Base-by-base conservation (phyloP, 2,888 invertebrate species). In the Hybos culiciformis region DNA sequence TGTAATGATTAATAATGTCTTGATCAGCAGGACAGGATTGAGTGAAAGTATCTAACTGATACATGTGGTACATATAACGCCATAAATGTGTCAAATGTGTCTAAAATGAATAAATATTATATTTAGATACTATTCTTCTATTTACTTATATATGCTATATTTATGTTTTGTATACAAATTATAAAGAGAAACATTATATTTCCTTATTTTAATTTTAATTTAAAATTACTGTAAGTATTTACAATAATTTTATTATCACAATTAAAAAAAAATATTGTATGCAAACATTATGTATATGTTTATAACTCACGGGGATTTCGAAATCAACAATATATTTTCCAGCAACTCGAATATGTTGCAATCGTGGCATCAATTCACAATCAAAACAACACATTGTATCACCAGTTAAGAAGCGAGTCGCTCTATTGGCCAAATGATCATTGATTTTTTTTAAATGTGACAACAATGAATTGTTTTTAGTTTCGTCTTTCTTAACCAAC, bases 331-430 rank as follows among this genome's bases (percentile, higher is more conserved):
- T 83, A 66, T 83, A 83, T 65, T 82, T 83, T 59, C 94, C 97
- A 52, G 97, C 96, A 51, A 98, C 92, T 66, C 94, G 81, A 68
- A 98, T 94, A 69, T 99, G 98, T 69, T 98, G 98, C 48, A 98
- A 75, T 53, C 96, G 80, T 42, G 96, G 97, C 91, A 98, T 93
- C 56, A 98, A 75, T 70, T 97, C 96, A 69, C 98, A 98, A 70
- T 98, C 98, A 67, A 97, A 96, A 67, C 97, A 96, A 62, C 96
- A 96, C 83, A 98, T 91, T 39, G 92, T 90, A 68, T 94, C 90
- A 42, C 94, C 94, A 40, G 94, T 91, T 51, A 97, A 74, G 72
- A 96, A 97, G 51, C 92, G 81, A 42, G 88, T 88, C 49, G 73
- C 83, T 53, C 91, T 78, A 64, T 81, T 80, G 50, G 83, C 83